These are phyloP conservation scores for Myodes glareolus DNA, from an alignment of 2,113 vertebrate genomes.

Conservation along the genomic window DNA sequence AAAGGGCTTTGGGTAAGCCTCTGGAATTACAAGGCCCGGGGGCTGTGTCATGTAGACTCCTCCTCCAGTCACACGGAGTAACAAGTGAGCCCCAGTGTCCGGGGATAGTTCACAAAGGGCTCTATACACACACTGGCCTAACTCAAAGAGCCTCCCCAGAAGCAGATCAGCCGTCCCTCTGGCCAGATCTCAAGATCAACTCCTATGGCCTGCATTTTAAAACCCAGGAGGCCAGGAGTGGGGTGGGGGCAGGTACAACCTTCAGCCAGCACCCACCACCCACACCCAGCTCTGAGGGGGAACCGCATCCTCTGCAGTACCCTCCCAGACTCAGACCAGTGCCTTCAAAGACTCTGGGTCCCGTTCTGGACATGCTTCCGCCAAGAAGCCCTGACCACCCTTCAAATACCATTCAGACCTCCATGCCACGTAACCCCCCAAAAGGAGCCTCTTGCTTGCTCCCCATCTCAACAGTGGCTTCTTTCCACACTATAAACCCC, in stretches of 20 bases:
- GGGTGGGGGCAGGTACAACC: neutral
- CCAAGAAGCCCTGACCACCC: neutral
- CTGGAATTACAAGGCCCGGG: slow-evolving; percentile 71
- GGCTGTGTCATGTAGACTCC: slow-evolving; percentile 1
- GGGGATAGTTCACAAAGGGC: slow-evolving; percentile 48
- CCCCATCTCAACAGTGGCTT: neutral
- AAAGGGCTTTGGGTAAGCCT: slow-evolving; percentile 69
- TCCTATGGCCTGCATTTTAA: neutral
- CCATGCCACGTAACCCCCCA: fast-evolving
- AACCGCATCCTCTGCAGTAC: neutral
- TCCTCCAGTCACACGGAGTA: slow-evolving; percentile 26
- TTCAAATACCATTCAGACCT: neutral
- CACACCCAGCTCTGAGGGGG: neutral
- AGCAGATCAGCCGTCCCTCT: neutral
- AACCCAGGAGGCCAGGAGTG: neutral
- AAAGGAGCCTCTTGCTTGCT: neutral
- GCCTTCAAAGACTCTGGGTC: neutral
- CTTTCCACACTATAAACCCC: neutral
- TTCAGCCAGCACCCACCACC: neutral
- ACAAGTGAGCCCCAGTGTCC: neutral
- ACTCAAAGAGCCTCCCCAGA: neutral
- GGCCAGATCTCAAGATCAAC: neutral
- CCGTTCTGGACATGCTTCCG: neutral
- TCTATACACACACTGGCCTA: neutral
- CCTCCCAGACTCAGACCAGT: neutral